Evolutionary conservation across 2,888 invertebrate genomes (phyloP), one percentile per base, ranked within the genome.

Genomic region (Oscheius sp.): DNA sequence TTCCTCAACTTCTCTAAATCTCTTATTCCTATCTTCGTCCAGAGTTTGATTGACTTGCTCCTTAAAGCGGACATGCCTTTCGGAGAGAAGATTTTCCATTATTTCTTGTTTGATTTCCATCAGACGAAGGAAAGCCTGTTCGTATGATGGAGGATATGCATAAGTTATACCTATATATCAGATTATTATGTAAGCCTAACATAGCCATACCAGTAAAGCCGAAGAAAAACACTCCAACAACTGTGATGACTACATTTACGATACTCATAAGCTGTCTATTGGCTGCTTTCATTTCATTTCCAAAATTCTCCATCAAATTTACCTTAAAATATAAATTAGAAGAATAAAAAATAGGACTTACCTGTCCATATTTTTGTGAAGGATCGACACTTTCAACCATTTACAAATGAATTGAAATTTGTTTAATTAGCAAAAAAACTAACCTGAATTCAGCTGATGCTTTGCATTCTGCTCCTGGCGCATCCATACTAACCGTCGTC

Each of bases 211-310:
- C 95, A 86, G 92, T 90, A 88, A 95, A 96, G 68, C 95, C 95
- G 90, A 97, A 96, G 17, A 92, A 91, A 88, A 97, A 97, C n/a
- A 95, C 95, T 73, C 95, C 93, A 66, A 92, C 91, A 42, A 97
- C 93, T 0, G 96, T 95, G 75, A 96, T 89, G n/a, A 96, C 89
- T 86, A 96, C 95, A 87, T 97, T 96, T 27, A 92, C 90, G 57
- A 96, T 92, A 0, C 94, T 94, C 82, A 96, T 75, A 58, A 73
- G 42, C 37, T 76, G 78, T 4, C 78, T 73, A 48, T 76, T 76
- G 8, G 71, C 74, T n/a, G 78, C 58, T 29, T 67, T 71, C 72
- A 78, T 63, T 66, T 78, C 75, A 1, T 29, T 27, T 12, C 76
- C 76, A 23, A 78, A 78, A 42, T 76, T 72, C 69, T 74, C 46